phyloP scores from a whole-genome alignment of 1,140 invertebrate species.

The Drosophila nikananu region DNA sequence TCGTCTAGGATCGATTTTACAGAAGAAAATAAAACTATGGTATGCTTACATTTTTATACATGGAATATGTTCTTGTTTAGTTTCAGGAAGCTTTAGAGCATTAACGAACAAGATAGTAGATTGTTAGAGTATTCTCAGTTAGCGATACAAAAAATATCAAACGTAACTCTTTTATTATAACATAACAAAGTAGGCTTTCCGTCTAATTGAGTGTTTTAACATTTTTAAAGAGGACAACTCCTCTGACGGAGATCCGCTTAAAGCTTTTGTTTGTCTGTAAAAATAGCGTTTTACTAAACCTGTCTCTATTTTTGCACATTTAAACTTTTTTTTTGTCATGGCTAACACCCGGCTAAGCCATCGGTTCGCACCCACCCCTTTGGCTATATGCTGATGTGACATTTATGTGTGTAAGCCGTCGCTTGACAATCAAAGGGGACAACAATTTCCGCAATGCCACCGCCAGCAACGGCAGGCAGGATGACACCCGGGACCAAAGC shows the following conservation, averaged over 20 bases:
- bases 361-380: slow-evolving; percentile 5
- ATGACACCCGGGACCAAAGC: slow-evolving; percentile 45
- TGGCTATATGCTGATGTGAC: slow-evolving; percentile 59
- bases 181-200: too few relatives aligned
- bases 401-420: slow-evolving; percentile 77
- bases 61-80: too few relatives aligned
- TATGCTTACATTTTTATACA: not conserved
- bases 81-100: too few relatives aligned
- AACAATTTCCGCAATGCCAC: slow-evolving; percentile 73
- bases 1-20: not conserved
- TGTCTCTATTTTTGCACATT: slow-evolving; percentile 29
- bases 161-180: too few relatives aligned
- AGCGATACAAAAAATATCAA: too few relatives aligned
- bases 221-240: not conserved
- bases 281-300: slow-evolving; percentile 39
- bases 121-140: too few relatives aligned
- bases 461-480: slow-evolving; percentile 48
- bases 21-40: not conserved
- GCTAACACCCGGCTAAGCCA: slow-evolving; percentile 33
- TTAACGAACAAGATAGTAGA: too few relatives aligned
- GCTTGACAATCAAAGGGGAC: slow-evolving; percentile 79
- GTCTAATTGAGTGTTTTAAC: not conserved
- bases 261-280: slow-evolving; percentile 25
- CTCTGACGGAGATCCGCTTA: slow-evolving; percentile 4
- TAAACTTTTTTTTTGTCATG: slow-evolving; percentile 23